Evolutionary conservation across 30 jellyfish, hydroid and myxozoan genomes (phyloP).

Genomic region (Morbakka virulenta): DNA sequence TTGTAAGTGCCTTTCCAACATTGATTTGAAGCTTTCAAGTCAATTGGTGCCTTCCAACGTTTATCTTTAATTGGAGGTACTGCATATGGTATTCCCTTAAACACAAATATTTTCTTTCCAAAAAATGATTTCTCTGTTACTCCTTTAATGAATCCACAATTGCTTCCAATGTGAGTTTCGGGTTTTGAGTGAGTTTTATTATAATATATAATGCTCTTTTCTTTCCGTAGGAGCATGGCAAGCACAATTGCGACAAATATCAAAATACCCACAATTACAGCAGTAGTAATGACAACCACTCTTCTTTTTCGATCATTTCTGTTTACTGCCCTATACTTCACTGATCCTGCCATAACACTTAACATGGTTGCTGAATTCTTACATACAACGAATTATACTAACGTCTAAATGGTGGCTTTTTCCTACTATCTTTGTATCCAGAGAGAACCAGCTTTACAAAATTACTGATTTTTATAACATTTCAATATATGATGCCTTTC

Average conservation of each 20-base stretch:
- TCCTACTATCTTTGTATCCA: too few relatives aligned
- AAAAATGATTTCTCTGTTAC: background rate
- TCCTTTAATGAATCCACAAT: background rate
- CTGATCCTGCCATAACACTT: background rate
- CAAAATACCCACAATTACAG: background rate
- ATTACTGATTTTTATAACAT: too few relatives aligned
- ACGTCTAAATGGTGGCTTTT: too few relatives aligned
- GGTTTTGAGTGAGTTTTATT: too few relatives aligned
- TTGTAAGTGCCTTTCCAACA: constrained; percentile 65
- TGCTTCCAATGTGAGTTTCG: background rate
- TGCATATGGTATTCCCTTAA: constrained; percentile 83
- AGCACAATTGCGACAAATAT: background rate
- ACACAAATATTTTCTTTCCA: constrained; percentile 15
- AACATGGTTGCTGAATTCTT: background rate
- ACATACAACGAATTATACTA: too few relatives aligned
- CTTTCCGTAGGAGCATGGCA: background rate
- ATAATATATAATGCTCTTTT: background rate
- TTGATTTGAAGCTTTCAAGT: background rate
- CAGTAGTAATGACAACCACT: background rate
- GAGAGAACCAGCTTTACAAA: too few relatives aligned
- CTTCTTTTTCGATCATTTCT: background rate
- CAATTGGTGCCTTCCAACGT: constrained; percentile 70
- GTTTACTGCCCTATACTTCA: background rate
- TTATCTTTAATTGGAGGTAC: constrained; percentile 52
- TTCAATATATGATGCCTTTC: too few relatives aligned